Evolutionary conservation across 2,797 vertebrate genomes (phyloP).

Genomic region (Acomys russatus): DNA sequence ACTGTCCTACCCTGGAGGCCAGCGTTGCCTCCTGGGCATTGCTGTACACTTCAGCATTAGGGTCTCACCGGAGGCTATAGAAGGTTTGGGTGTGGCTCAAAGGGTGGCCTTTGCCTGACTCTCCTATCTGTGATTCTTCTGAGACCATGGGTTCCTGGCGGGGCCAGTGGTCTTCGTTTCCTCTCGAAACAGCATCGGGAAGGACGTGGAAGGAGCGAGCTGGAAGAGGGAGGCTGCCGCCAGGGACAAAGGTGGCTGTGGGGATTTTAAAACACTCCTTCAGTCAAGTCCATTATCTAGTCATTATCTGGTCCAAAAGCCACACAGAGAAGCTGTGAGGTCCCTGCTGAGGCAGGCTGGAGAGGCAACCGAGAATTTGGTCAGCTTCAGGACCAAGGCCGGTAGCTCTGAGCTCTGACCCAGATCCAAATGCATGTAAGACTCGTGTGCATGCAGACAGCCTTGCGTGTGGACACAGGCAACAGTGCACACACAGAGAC

Average conservation of each 20-base stretch:
- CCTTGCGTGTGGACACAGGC: rapidly evolving
- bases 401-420: background rate
- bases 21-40: background rate
- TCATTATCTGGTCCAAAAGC: background rate
- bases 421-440: background rate
- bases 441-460: background rate
- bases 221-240: background rate
- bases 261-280: background rate
- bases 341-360: background rate
- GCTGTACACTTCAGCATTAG: background rate
- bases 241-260: background rate
- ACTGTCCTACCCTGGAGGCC: background rate
- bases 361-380: rapidly evolving
- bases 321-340: rapidly evolving
- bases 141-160: background rate
- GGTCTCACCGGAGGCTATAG: background rate
- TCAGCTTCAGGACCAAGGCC: too few relatives aligned
- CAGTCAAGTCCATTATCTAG: background rate
- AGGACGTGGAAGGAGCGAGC: background rate
- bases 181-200: background rate
- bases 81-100: background rate
- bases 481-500: background rate
- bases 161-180: background rate
- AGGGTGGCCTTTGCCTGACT: background rate
- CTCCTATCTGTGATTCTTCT: background rate